A percentile compares a stretch with the other conserved stretches of the same genome.
Evolutionary conservation across 2,888 invertebrate species (phyloP).

Genomic region (Osmoderma eremita): DNA sequence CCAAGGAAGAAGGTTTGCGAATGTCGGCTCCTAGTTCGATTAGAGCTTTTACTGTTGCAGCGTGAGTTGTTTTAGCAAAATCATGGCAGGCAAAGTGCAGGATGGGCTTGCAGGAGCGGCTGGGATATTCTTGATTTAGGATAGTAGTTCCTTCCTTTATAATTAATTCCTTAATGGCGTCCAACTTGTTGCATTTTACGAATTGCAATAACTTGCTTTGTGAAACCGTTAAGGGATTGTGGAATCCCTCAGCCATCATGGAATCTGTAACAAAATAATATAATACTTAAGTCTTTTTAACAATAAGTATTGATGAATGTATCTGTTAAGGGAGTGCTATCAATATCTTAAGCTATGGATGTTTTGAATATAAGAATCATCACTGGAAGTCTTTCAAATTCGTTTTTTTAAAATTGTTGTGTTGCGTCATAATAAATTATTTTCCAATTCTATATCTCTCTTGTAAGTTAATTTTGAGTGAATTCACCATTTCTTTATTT

Average conservation of each 20-base stretch:
- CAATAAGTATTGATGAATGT: too few species aligned
- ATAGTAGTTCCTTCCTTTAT: background rate
- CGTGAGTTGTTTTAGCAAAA: conserved; percentile 67
- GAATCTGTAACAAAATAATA: conserved; percentile 4
- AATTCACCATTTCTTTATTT: too few species aligned
- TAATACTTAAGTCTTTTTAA: too few species aligned
- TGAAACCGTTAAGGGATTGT: background rate
- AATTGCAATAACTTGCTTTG: background rate
- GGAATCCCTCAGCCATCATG: background rate
- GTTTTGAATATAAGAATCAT: too few species aligned
- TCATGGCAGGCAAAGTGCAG: conserved; percentile 67
- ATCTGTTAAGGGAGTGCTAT: too few species aligned
- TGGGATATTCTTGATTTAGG: conserved; percentile 65
- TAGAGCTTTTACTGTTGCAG: conserved; percentile 69
- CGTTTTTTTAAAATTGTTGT: too few species aligned
- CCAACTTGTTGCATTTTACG: background rate
- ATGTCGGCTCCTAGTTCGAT: conserved; percentile 72
- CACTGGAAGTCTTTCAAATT: too few species aligned
- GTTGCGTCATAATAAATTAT: too few species aligned
- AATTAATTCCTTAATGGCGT: background rate
- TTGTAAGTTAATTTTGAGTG: too few species aligned
- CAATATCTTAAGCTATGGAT: too few species aligned
- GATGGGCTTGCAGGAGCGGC: conserved; percentile 68
- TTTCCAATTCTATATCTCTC: too few species aligned
- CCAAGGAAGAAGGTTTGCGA: conserved; percentile 61